Evolutionary conservation across 2,888 invertebrate genomes (phyloP).

Genomic region (Lucinisca nassula): DNA sequence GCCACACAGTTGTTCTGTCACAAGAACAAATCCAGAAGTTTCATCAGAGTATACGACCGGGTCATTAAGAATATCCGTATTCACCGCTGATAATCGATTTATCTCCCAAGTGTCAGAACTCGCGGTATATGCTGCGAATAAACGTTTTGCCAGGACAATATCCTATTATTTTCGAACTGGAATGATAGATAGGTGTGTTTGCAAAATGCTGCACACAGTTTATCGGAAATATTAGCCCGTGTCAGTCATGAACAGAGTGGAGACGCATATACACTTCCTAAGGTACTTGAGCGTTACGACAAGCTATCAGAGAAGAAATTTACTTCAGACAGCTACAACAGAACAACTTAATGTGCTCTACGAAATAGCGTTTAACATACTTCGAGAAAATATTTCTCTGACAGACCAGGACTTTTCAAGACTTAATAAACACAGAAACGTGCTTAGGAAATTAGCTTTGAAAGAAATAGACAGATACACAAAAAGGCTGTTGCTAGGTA

Average conservation of each 20-base stretch:
- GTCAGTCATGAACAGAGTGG: neutral
- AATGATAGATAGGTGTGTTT: neutral
- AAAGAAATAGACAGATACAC: conserved; percentile 11
- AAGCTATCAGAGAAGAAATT: neutral
- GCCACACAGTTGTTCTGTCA: conserved; percentile 16
- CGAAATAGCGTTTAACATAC: neutral
- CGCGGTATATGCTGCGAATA: conserved; percentile 1
- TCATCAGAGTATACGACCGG: neutral
- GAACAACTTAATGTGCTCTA: conserved; percentile 8
- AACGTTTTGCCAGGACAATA: conserved; percentile 17
- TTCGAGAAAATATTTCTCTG: neutral
- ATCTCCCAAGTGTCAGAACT: neutral
- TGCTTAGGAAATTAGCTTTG: neutral
- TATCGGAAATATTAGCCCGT: too few relatives aligned
- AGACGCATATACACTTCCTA: neutral
- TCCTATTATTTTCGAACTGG: conserved; percentile 10
- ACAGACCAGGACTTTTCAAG: conserved; percentile 3
- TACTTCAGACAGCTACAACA: neutral
- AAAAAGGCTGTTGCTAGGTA: neutral
- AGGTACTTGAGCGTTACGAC: conserved; percentile 5
- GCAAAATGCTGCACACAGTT: neutral
- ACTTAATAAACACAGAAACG: conserved; percentile 10
- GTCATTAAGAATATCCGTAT: conserved; percentile 5
- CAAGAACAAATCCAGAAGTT: neutral
- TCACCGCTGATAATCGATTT: conserved; percentile 11